Evolutionary conservation across 2,888 invertebrate genomes (phyloP).

Genomic region (Aleiodes leptofemur): DNA sequence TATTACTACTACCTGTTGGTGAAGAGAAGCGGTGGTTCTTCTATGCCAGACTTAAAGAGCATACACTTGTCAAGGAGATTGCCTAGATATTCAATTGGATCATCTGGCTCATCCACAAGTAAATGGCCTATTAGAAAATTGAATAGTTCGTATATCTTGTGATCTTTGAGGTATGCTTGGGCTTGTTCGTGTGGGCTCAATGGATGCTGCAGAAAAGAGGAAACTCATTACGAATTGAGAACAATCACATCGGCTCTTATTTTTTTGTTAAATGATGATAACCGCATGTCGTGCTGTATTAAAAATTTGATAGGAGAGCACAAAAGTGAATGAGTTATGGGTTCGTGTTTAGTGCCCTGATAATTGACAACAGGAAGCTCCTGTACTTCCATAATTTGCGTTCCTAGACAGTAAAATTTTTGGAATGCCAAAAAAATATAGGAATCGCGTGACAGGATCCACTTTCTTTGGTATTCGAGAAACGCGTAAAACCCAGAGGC

Average conservation of each 20-base stretch:
- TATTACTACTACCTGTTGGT: constrained; percentile 63
- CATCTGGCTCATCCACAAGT: constrained; percentile 71
- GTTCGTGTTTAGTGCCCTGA: too few relatives aligned
- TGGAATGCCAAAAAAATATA: constrained; percentile 6
- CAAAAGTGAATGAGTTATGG: too few relatives aligned
- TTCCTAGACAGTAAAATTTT: neutral
- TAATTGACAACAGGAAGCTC: neutral
- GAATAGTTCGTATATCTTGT: constrained; percentile 75
- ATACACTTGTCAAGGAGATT: constrained; percentile 75
- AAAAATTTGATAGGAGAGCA: too few relatives aligned
- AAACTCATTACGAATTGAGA: neutral
- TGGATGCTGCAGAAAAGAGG: constrained; percentile 47
- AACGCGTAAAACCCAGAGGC: constrained; percentile 7
- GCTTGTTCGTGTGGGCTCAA: constrained; percentile 69
- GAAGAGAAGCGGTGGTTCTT: constrained; percentile 75
- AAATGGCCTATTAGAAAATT: constrained; percentile 75
- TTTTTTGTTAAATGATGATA: too few relatives aligned
- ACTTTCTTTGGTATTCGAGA: constrained; percentile 35
- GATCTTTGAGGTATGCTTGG: constrained; percentile 71
- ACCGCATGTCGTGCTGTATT: too few relatives aligned
- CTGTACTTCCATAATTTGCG: constrained; percentile 3
- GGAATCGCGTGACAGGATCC: constrained; percentile 12
- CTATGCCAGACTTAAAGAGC: constrained; percentile 74
- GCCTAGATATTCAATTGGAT: constrained; percentile 75
- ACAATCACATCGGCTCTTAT: neutral